These are phyloP conservation scores for Diadumene lineata DNA, from an alignment of 92 coral and sea anemone genomes.

Conservation along the genomic window DNA sequence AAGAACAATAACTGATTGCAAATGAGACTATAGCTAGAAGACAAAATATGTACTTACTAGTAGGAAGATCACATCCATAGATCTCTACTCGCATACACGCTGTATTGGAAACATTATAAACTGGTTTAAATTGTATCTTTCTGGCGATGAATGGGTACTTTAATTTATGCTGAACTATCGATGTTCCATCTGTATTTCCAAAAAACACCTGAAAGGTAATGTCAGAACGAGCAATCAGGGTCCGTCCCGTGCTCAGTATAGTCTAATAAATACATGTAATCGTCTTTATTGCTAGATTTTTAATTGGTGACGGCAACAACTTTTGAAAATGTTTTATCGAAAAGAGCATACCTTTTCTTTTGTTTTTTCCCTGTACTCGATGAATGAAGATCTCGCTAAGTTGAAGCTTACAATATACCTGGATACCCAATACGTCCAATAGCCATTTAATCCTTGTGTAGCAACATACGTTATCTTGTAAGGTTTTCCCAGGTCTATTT, in stretches of 20 bases:
- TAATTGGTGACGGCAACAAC: no score
- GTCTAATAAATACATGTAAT: no score
- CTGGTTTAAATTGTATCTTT: slow-evolving; percentile 21
- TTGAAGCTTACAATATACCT: no score
- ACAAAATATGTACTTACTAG: slow-evolving; percentile 20
- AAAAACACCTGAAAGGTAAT: slow-evolving; percentile 18
- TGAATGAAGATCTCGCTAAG: no score
- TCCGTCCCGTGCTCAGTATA: no score
- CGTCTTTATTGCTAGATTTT: no score
- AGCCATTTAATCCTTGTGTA: no score
- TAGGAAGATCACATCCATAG: slow-evolving; percentile 54
- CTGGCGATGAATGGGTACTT: slow-evolving; percentile 44
- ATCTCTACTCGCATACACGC: slow-evolving; percentile 51
- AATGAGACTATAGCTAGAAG: not conserved
- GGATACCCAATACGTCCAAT: no score
- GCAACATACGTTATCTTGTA: no score
- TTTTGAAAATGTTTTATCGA: not conserved
- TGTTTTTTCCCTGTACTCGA: no score
- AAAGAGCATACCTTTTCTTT: slow-evolving; percentile 7
- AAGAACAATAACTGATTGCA: no score
- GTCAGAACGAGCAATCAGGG: not conserved
- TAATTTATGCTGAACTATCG: slow-evolving; percentile 15
- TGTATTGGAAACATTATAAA: not conserved
- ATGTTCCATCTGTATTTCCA: slow-evolving; percentile 26
- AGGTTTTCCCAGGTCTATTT: no score